These are phyloP conservation scores for Tachystola acroxantha DNA, from an alignment of 2,888 invertebrate species.

Conservation along the genomic window DNA sequence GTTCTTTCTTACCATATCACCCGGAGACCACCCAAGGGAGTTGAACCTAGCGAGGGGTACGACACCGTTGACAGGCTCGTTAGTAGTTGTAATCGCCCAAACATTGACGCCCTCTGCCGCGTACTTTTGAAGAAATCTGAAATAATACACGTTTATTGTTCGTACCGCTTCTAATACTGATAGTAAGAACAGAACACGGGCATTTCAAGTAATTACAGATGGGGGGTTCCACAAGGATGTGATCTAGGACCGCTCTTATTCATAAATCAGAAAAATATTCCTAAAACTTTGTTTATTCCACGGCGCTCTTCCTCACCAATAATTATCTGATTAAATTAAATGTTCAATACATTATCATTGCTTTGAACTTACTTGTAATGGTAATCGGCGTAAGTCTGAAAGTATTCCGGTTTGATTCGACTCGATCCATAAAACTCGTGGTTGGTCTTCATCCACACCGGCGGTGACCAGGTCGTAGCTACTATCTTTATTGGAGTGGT, in stretches of 20 bases:
- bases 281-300: no score
- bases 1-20: slow-evolving; percentile 54
- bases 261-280: no score
- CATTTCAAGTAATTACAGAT: no score
- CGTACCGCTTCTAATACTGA: no score
- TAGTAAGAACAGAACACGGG: no score
- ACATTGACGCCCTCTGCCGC: slow-evolving; percentile 75
- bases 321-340: no score
- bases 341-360: no score
- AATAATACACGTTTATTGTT: slow-evolving; percentile 15
- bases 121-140: slow-evolving; percentile 86
- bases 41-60: slow-evolving; percentile 77
- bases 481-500: slow-evolving; percentile 52
- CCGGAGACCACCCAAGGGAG: slow-evolving; percentile 84
- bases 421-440: slow-evolving; percentile 64
- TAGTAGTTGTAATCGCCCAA: slow-evolving; percentile 92
- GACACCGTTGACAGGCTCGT: slow-evolving; percentile 86
- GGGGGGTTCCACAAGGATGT: no score
- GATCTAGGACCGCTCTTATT: no score
- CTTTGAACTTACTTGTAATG: slow-evolving; percentile 77
- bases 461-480: slow-evolving; percentile 80
- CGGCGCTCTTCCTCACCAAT: no score
- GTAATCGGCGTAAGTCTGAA: slow-evolving; percentile 88
- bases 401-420: slow-evolving; percentile 72
- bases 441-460: slow-evolving; percentile 83